Evolutionary conservation across 1,140 invertebrate genomes (phyloP).

Genomic region (Sesamia nonagrioides): DNA sequence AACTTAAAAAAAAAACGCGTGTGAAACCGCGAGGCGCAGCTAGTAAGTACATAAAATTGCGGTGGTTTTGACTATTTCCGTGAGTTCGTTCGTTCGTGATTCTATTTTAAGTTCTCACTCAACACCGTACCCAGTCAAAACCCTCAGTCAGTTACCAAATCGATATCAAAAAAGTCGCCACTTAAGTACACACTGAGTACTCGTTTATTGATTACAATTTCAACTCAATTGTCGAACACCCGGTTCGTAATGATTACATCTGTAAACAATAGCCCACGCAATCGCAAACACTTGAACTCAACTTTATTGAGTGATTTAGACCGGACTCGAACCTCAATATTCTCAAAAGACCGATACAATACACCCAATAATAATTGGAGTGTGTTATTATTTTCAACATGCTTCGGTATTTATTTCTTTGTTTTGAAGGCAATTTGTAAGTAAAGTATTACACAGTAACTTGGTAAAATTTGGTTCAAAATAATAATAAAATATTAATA

Average conservation of each 20-base stretch:
- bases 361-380: neutral
- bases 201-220: constrained; percentile 34
- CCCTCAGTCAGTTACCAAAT: neutral
- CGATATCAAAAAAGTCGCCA: neutral
- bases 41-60: too few species aligned
- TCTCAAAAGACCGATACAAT: constrained; percentile 1
- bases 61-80: too few species aligned
- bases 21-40: too few species aligned
- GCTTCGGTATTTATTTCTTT: neutral
- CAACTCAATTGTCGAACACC: neutral
- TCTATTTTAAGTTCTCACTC: neutral
- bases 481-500: constrained; percentile 5
- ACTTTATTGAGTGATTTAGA: constrained; percentile 19
- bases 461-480: neutral
- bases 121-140: neutral
- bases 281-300: constrained; percentile 20
- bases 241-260: constrained; percentile 30
- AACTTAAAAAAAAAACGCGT: too few species aligned
- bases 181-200: neutral
- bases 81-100: too few species aligned
- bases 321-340: constrained; percentile 19
- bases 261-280: constrained; percentile 23
- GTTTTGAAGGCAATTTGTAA: neutral
- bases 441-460: neutral
- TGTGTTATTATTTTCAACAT: neutral